These are phyloP conservation scores for Eupleurogrammus muticus DNA, from an alignment of 2,797 vertebrate species.

Conservation along the genomic window DNA sequence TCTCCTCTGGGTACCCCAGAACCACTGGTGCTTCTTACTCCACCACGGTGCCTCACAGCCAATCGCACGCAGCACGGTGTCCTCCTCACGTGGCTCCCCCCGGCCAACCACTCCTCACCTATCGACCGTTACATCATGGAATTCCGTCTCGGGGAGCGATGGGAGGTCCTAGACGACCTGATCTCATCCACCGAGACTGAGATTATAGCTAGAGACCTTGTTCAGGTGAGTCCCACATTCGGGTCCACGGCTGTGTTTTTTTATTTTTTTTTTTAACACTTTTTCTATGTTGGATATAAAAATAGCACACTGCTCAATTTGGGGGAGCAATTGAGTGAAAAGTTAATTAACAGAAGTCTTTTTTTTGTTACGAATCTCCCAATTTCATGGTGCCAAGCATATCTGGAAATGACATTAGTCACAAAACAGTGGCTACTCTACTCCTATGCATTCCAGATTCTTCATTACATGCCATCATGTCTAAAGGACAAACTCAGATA, in stretches of 20 bases:
- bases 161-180: conserved; percentile 95
- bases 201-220: conserved; percentile 96
- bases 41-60: conserved; percentile 99
- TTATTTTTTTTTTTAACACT: not conserved
- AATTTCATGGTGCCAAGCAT: not conserved
- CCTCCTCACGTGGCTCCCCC: conserved; percentile 97
- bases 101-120: conserved; percentile 96
- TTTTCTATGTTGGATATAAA: not conserved
- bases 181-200: conserved; percentile 93
- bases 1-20: conserved; percentile 98
- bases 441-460: not conserved
- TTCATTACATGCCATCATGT: not conserved
- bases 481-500: not conserved
- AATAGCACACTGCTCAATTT: not conserved
- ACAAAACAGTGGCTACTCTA: not conserved
- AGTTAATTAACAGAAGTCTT: not conserved
- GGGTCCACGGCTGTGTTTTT: not conserved
- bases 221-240: conserved; percentile 86
- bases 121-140: conserved; percentile 97
- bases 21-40: conserved; percentile 99
- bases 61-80: conserved; percentile 99
- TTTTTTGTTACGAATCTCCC: conserved; percentile 1
- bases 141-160: conserved; percentile 94
- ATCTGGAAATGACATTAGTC: not conserved
- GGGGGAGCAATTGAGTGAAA: not conserved